Evolutionary conservation across 2,888 invertebrate species (phyloP), one percentile per base, ranked within the genome.

Genomic region (Chrysomela aeneicollis): DNA sequence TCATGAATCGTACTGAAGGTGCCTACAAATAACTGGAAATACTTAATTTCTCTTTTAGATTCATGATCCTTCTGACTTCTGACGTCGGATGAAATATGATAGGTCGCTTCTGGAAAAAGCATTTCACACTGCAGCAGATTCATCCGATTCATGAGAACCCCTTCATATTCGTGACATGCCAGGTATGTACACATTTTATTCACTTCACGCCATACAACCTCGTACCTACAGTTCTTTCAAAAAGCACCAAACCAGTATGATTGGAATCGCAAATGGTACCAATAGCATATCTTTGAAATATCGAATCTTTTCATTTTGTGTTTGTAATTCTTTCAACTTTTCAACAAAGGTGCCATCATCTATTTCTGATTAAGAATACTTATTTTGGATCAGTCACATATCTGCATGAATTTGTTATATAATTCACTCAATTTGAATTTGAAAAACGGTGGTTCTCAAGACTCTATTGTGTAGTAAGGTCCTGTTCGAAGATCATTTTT

Each of bases 51-150:
- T 30, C 32, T 59, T 59, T 35, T 22, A 59, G 59, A 30, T 49
- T 49, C 37, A 30, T 21, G 21, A n/a, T 42, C 18, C 46, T 19
- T 58, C 21, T 22, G 19, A 21, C 49, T 26, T 35, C 17, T 32
- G 35, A 59, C 42, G 42, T 19, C 17, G 10, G 15, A 26, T 49
- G 59, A 59, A 57, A 47, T 35, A 59, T 59, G 59, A 26, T 59
- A 46, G 59, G 49, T 15, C 59, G 22, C n/a, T 59, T 50, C 26
- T 59, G 59, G 59, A 59, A 59, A 30, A 59, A 47, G 10, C 59
- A 59, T 47, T 59, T 59, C 35, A 10, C 59, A 15, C 15, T 59
- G 17, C 17, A 5, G 46, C 59, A 59, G 26, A 26, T 59, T 49
- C 30, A 47, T 49, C 59, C 59, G 22, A 6, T 59, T 30, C 35